Percentiles rank a stretch among this genome's conserved stretches.
Evolutionary conservation across 1,140 invertebrate species (phyloP).

Genomic region (Musca vetustissima): DNA sequence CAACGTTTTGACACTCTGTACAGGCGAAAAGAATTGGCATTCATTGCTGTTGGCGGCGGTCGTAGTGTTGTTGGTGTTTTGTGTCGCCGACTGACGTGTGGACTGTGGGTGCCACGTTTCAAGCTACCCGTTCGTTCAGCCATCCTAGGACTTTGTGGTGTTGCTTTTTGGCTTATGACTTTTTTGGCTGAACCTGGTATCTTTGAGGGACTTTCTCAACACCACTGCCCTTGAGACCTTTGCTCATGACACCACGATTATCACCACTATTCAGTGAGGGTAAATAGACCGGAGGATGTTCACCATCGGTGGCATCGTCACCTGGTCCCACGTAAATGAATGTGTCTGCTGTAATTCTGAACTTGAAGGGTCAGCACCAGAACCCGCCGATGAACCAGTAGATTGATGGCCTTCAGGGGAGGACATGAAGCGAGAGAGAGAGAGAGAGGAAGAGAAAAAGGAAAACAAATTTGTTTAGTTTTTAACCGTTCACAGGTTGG

Average conservation of each 20-base stretch:
- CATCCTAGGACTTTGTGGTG: conserved; percentile 8
- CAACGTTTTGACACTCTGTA: conserved; percentile 26
- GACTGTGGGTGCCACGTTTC: too few species aligned
- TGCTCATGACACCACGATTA: conserved; percentile 79
- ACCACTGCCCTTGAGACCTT: conserved; percentile 73
- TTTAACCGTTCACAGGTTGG: too few species aligned
- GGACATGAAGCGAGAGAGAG: too few species aligned
- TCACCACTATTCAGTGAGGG: conserved; percentile 81
- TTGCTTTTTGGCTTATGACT: too few species aligned
- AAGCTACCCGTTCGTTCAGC: conserved; percentile 53
- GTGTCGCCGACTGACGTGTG: conserved; percentile 28
- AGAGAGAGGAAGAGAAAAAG: not conserved
- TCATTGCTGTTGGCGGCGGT: conserved; percentile 1
- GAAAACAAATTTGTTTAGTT: not conserved
- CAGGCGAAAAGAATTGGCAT: conserved; percentile 24
- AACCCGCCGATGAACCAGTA: conserved; percentile 58
- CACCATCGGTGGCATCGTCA: conserved; percentile 85
- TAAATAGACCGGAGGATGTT: conserved; percentile 86
- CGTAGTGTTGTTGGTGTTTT: conserved; percentile 9
- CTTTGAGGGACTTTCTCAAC: conserved; percentile 75
- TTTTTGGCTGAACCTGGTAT: conserved; percentile 74
- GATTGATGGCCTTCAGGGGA: conserved; percentile 31
- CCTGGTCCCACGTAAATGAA: conserved; percentile 92
- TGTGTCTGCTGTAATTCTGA: conserved; percentile 92
- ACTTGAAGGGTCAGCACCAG: conserved; percentile 87